phyloP scores from a whole-genome alignment of 2,113 vertebrate species.

The Andinoacara biseriatus region DNA sequence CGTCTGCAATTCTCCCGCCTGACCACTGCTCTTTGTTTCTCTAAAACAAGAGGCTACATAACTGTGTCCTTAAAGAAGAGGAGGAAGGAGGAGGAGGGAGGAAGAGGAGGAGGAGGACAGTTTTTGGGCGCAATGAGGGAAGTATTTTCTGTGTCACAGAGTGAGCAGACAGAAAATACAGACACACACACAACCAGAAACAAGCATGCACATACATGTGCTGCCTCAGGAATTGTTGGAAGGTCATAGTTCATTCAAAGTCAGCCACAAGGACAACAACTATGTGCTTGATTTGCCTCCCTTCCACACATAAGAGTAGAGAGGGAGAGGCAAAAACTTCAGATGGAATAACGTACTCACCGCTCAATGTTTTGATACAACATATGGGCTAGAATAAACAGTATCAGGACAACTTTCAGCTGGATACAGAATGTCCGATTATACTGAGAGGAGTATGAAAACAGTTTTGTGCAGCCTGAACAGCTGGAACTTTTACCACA shows the following conservation, averaged over 20 bases:
- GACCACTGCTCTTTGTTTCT: slow-evolving; percentile 68
- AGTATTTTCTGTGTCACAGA: slow-evolving; percentile 55
- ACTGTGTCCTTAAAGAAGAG: slow-evolving; percentile 71
- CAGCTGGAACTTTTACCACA: neutral
- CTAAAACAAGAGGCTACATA: slow-evolving; percentile 66
- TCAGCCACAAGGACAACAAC: slow-evolving; percentile 29
- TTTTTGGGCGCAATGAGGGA: slow-evolving; percentile 63
- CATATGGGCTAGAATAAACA: slow-evolving; percentile 5
- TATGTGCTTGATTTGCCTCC: slow-evolving; percentile 29
- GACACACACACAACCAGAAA: slow-evolving; percentile 19
- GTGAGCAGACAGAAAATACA: slow-evolving; percentile 51
- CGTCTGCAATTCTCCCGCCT: slow-evolving; percentile 29
- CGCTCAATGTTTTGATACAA: neutral
- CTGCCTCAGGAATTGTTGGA: slow-evolving; percentile 32
- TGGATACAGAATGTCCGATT: slow-evolving; percentile 3
- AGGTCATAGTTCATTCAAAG: slow-evolving; percentile 46
- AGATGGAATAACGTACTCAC: slow-evolving; percentile 12
- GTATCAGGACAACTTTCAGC: slow-evolving; percentile 11
- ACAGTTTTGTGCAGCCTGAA: neutral
- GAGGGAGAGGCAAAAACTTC: neutral
- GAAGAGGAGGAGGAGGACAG: slow-evolving; percentile 26
- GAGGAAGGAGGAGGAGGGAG: slow-evolving; percentile 8
- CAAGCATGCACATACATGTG: neutral
- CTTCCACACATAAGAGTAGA: neutral
- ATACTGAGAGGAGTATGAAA: slow-evolving; percentile 3